Conservation (phyloP, 2,113 vertebrate species). For the Nesogale talazaci region DNA sequence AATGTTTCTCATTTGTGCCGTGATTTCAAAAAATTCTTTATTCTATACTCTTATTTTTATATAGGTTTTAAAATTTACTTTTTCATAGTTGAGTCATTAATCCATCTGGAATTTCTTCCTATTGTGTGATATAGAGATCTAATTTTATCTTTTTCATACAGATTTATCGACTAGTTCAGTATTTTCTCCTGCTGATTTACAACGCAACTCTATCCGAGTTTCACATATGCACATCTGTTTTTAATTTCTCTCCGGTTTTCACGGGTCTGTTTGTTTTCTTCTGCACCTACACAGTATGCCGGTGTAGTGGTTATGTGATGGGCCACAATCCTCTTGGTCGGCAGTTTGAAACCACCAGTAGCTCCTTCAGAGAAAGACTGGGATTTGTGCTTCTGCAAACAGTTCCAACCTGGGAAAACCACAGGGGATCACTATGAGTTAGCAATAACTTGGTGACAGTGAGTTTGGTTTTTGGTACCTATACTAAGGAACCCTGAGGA, state of each 20-base stretch:
- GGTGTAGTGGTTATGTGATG: too few relatives aligned
- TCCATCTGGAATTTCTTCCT: conserved; percentile 30
- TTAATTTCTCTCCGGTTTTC: conserved; percentile 57
- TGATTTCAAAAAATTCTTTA: conserved; percentile 39
- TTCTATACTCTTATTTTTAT: conserved; percentile 11
- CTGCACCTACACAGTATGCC: not conserved
- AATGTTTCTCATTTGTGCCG: conserved; percentile 11
- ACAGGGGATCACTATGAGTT: too few relatives aligned
- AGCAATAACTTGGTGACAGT: too few relatives aligned
- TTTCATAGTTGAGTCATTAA: conserved; percentile 46
- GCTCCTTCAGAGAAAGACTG: too few relatives aligned
- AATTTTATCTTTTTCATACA: conserved; percentile 55
- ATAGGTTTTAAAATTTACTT: not conserved
- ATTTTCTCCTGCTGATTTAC: conserved; percentile 19
- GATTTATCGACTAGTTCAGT: conserved; percentile 48
- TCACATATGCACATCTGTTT: conserved; percentile 8
- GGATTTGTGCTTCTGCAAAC: too few relatives aligned
- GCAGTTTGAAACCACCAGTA: too few relatives aligned
- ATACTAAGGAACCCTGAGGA: too few relatives aligned
- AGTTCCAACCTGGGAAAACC: too few relatives aligned
- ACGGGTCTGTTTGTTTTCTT: conserved; percentile 41
- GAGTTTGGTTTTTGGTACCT: too few relatives aligned
- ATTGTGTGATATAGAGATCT: conserved; percentile 9
- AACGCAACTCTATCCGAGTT: not conserved
- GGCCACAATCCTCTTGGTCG: too few relatives aligned